These are phyloP conservation scores for Eunapius fragilis DNA, from an alignment of 37 sponge, comb jelly and placozoan species.

Conservation along the genomic window DNA sequence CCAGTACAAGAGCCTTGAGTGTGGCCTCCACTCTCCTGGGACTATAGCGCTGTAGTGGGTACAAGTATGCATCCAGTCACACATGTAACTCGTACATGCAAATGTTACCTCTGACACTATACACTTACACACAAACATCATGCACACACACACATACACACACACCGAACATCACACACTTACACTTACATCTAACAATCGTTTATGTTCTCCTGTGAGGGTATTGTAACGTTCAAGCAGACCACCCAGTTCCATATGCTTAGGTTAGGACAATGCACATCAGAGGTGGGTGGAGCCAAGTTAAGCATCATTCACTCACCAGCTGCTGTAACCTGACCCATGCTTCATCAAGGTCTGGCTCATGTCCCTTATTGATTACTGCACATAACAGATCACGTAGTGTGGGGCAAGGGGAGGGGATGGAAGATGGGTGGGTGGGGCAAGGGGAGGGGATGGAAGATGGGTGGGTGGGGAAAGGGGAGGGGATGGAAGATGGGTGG, in stretches of 20 bases:
- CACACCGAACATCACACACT: conserved; percentile 7
- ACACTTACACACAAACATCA: not conserved
- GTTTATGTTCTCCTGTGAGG: not conserved
- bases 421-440: not conserved
- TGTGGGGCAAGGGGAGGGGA: not conserved
- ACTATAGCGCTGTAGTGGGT: conserved; percentile 42
- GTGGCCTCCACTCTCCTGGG: not conserved
- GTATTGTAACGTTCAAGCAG: not conserved
- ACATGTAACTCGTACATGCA: not conserved
- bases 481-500: not conserved
- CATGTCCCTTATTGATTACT: conserved; percentile 51
- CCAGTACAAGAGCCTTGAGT: conserved; percentile 45
- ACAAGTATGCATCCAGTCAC: not conserved
- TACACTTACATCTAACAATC: not conserved
- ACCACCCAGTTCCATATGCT: not conserved
- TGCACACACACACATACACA: not conserved
- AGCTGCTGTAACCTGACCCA: conserved; percentile 67
- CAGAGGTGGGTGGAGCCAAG: not conserved
- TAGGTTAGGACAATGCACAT: not conserved
- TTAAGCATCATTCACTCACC: conserved; percentile 1
- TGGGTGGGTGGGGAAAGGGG: not conserved
- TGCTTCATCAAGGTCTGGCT: conserved; percentile 62
- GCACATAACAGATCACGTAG: not conserved
- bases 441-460: not conserved
- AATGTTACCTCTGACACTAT: no score